Evolutionary conservation across 2,113 vertebrate genomes (phyloP), one percentile per base, ranked within the genome.

Genomic region (Alaudala cheleensis): DNA sequence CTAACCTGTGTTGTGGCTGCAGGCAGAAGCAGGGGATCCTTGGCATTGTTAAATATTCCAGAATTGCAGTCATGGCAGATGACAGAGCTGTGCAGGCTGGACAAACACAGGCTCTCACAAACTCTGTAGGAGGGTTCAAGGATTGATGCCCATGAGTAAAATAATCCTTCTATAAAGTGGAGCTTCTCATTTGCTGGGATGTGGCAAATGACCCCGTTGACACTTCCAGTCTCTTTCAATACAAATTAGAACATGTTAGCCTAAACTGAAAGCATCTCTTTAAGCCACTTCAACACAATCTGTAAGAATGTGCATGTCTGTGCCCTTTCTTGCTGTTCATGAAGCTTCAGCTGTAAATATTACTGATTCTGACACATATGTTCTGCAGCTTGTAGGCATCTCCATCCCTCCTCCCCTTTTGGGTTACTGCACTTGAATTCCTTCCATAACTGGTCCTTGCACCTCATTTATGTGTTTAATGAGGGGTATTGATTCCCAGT

Each of bases 261-360:
- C 85, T 86, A 95, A 94, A 94, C 95, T 88, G 90, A 96, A 95
- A 92, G 77, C 58, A 90, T 85, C 66, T 95, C 92, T 96, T 87
- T 72, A 64, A 96, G 78, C 44, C 90, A 79, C 61, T 96, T 94
- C 85, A 90, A 64, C 90, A 88, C 93, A 96, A 92, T 96, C 92
- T 96, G 96, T 90, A 95, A 34, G 70, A 93, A 88, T 85, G 91
- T 91, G 78, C 49, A 42, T 91, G 44, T 76, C 77, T 93, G 62
- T 95, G 93, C 86, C 87, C 93, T 94, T 91, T 91, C 94, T 94
- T 86, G 91, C 93, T 95, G 66, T 69, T 93, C 31, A 26, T 76
- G 73, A 76, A 81, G 61, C 53, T 91, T 91, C 78, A 45, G 22
- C 60, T 90, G 91, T 94, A 96, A 95, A 93, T 93, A 93, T 93